Conservation (phyloP, 2,113 vertebrate species). For the Ginglymostoma cirratum region DNA sequence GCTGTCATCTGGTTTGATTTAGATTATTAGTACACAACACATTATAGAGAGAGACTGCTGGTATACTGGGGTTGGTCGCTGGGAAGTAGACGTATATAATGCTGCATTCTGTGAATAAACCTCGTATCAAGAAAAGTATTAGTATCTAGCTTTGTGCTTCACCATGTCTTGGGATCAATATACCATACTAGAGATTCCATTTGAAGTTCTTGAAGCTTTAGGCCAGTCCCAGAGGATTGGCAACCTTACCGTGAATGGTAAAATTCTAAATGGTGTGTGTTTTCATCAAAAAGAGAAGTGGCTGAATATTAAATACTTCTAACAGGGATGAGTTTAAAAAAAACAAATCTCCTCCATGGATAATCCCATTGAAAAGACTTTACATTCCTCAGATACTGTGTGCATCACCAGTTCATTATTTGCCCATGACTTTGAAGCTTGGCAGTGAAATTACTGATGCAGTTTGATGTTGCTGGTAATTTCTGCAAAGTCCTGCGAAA, state of each 20-base stretch:
- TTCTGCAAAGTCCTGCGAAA: conserved; percentile 7
- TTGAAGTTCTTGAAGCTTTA: not conserved
- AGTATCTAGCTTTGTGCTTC: not conserved
- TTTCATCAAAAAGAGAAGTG: not conserved
- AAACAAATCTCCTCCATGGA: not conserved
- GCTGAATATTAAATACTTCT: not conserved
- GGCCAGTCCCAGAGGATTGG: not conserved
- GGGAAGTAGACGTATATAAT: not conserved
- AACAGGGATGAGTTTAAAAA: not conserved
- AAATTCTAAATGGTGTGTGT: not conserved
- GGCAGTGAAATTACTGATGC: conserved; percentile 27
- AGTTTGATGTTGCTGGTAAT: conserved; percentile 36
- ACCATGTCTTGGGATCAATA: not conserved
- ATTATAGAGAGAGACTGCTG: not conserved
- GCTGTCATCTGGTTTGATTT: too few species aligned
- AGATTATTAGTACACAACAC: too few species aligned
- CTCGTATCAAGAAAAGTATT: not conserved
- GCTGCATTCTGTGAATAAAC: not conserved
- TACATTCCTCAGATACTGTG: not conserved
- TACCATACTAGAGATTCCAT: not conserved
- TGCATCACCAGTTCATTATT: conserved; percentile 28
- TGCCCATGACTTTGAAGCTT: not conserved
- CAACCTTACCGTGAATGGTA: not conserved
- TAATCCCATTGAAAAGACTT: not conserved
- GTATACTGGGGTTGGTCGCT: not conserved